Percentiles rank a stretch among this genome's conserved stretches.
These are phyloP conservation scores for Garrulus glandarius DNA, from an alignment of 2,797 vertebrate species.

Conservation along the genomic window DNA sequence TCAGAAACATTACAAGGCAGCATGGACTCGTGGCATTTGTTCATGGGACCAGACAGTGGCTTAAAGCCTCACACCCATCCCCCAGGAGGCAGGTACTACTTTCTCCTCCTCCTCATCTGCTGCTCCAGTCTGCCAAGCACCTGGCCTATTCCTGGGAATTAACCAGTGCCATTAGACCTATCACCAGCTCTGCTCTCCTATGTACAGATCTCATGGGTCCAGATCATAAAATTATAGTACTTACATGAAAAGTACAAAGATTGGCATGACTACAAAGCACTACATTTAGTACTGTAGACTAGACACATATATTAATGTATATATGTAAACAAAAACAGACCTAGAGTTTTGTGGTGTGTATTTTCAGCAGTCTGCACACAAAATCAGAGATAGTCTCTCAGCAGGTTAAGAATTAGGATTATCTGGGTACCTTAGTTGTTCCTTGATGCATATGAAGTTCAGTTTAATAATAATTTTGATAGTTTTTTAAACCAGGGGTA, in stretches of 20 bases:
- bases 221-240: neutral
- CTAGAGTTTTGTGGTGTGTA: neutral
- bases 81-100: neutral
- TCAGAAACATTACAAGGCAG: neutral
- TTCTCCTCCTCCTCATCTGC: neutral
- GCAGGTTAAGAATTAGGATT: neutral
- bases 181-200: neutral
- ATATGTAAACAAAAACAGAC: conserved; percentile 7
- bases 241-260: neutral
- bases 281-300: neutral
- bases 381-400: neutral
- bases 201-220: neutral
- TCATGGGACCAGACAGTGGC: neutral
- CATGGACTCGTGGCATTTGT: neutral
- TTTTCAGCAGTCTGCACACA: conserved; percentile 15
- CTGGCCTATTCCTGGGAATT: neutral
- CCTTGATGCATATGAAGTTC: neutral
- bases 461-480: neutral
- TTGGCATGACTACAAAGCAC: neutral
- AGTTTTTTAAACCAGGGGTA: neutral
- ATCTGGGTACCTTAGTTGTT: neutral
- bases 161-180: neutral
- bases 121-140: neutral
- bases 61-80: neutral
- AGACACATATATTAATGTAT: neutral